Base-by-base conservation (phyloP, 53 echinoderm and acorn worm genomes). In the Stichopus horrens region DNA sequence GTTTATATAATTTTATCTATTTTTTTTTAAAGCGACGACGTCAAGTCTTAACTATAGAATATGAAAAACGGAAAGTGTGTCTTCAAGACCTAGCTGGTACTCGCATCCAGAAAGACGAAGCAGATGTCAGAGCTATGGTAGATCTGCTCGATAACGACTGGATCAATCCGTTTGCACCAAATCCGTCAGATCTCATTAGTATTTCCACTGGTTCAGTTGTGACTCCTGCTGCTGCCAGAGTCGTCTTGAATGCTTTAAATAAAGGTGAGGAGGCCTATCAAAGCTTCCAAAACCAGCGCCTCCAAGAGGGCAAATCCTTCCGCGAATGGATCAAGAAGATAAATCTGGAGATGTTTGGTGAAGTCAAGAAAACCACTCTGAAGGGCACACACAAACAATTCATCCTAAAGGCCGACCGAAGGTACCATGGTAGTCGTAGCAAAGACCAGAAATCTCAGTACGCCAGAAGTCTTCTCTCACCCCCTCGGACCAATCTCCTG, bases 31-130 rank as follows among this genome's bases (percentile, higher is more conserved):
- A 37, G 37, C 37, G 37, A 37, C 37, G 37, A 37, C 37, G 37
- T 37, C 1, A 37, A 37, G 37, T 37, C 37, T 37, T 37, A 37
- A 37, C 37, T 37, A 37, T 37, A 37, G 37, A 37, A 37, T 2
- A 37, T 37, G 37, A 37, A 37, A 37, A 37, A 37, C 37, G 37
- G 37, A 37, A 37, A 37, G 37, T 37, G 37, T 37, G 37, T 76
- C 54, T 74, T 4, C 11, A 9, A 20, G 93, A 93, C 21, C 88
- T 93, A 81, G 84, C 88, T 6, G 37, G 22, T 54, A 21, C 93
- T 68, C 19, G 93, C 75, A 88, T 93, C 11, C 53, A 66, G 53
- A 90, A 82, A 81, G 88, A 90, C 82, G 83, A 92, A 57, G 60
- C 68, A 52, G 87, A 73, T 73, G 81, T 92, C 53, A 54, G 77